Evolutionary conservation across 1,140 invertebrate genomes (phyloP).

Genomic region (Tigriopus japonicus): DNA sequence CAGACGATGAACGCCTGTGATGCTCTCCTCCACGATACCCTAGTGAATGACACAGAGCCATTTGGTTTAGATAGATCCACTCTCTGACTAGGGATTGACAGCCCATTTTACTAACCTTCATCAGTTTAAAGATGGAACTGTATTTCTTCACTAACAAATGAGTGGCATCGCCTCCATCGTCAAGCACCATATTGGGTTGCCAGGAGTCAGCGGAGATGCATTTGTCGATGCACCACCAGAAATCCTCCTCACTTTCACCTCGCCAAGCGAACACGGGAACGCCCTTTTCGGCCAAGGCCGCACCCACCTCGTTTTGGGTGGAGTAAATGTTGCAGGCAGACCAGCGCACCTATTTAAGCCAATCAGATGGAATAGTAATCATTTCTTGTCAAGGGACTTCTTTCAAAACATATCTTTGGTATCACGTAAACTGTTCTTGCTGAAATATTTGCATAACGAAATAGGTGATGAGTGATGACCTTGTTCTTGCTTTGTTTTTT

Average conservation of each 20-base stretch:
- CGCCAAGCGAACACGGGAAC: conserved; percentile 86
- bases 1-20: conserved; percentile 86
- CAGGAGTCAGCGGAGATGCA: conserved; percentile 76
- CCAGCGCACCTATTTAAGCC: conserved; percentile 44
- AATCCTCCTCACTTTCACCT: conserved; percentile 88
- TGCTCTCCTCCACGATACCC: conserved; percentile 92
- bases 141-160: conserved; percentile 94
- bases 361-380: too few relatives aligned
- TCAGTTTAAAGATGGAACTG: conserved; percentile 78
- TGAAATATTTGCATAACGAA: too few relatives aligned
- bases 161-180: conserved; percentile 92
- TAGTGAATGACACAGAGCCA: conserved; percentile 19
- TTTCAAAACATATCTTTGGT: too few relatives aligned
- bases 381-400: too few relatives aligned
- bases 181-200: conserved; percentile 97
- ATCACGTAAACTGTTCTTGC: too few relatives aligned
- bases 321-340: conserved; percentile 96
- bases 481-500: too few relatives aligned
- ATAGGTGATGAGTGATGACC: too few relatives aligned
- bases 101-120: conserved; percentile 56
- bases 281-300: conserved; percentile 75
- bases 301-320: conserved; percentile 92
- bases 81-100: background rate
- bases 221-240: conserved; percentile 97
- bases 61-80: too few relatives aligned